A percentile compares a stretch with the other conserved stretches of the same genome.
Conservation (phyloP, 2,113 vertebrate species). For the Apistogramma diplotaenia region DNA sequence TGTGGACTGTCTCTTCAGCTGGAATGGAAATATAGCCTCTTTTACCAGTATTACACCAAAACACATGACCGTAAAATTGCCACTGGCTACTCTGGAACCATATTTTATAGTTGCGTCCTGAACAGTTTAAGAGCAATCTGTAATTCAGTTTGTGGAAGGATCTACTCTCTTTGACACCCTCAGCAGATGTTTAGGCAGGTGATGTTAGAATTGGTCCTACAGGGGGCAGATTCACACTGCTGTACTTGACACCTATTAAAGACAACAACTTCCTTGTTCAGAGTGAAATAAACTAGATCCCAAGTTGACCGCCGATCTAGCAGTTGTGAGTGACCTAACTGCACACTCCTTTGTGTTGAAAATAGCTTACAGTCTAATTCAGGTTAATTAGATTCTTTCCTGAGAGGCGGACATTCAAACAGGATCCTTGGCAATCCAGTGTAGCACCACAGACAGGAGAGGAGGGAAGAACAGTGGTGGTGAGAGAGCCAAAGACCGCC, state of each 20-base stretch:
- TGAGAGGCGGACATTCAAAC: conserved; percentile 34
- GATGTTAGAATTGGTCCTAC: conserved; percentile 33
- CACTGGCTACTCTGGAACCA: background rate
- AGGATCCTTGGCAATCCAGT: conserved; percentile 22
- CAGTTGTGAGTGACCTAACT: background rate
- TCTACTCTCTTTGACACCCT: background rate
- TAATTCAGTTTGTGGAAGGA: background rate
- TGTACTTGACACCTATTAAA: background rate
- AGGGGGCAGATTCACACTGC: conserved; percentile 53
- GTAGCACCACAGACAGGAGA: background rate
- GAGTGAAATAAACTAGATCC: background rate
- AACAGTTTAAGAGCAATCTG: background rate
- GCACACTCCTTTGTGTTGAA: background rate
- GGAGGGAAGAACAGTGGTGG: background rate
- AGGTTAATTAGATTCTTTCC: conserved; percentile 53
- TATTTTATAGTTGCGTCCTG: background rate
- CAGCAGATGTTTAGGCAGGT: background rate
- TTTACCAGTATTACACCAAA: too few relatives aligned
- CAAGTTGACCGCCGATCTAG: background rate
- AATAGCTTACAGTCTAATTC: conserved; percentile 18
- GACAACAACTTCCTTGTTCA: conserved; percentile 45
- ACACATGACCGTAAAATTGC: too few relatives aligned
- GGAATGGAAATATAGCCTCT: background rate
- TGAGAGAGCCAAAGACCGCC: conserved; percentile 6
- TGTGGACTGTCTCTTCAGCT: background rate